phyloP scores from a whole-genome alignment of 2,888 invertebrate species.

The Acrobasis suavella region DNA sequence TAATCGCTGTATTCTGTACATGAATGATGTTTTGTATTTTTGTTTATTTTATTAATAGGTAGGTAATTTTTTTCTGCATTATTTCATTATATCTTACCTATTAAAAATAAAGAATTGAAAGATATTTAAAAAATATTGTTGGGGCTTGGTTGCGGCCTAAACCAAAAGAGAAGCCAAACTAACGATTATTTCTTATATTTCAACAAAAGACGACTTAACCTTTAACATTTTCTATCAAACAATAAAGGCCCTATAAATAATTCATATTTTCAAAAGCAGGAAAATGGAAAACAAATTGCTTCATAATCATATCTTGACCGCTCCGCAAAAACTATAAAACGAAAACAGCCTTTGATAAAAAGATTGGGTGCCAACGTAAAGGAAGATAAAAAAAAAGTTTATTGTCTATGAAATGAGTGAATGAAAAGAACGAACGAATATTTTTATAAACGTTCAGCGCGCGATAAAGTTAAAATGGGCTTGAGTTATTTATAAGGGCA shows the following conservation, averaged over 20 bases:
- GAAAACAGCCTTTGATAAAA: conserved; percentile 5
- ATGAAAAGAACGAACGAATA: conserved; percentile 4
- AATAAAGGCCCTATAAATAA: conserved; percentile 6
- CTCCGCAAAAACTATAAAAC: not conserved
- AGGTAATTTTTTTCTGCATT: too few species aligned
- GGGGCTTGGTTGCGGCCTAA: not conserved
- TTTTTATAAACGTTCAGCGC: conserved; percentile 5
- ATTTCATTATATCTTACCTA: too few species aligned
- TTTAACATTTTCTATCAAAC: not conserved
- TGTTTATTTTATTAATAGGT: too few species aligned
- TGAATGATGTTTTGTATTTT: too few species aligned
- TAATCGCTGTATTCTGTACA: too few species aligned
- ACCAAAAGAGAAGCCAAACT: not conserved
- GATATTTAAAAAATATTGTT: too few species aligned
- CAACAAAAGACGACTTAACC: not conserved
- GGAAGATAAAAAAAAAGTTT: not conserved
- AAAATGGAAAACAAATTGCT: conserved; percentile 11
- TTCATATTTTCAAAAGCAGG: conserved; percentile 10
- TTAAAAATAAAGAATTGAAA: too few species aligned
- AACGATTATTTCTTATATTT: not conserved
- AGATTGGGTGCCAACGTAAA: not conserved
- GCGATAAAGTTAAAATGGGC: conserved; percentile 15
- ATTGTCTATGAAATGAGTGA: not conserved
- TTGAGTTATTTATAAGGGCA: conserved; percentile 14
- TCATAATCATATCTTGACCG: conserved; percentile 4